Evolutionary conservation across 1,140 invertebrate species (phyloP).

Genomic region (Anastrepha ludens): DNA sequence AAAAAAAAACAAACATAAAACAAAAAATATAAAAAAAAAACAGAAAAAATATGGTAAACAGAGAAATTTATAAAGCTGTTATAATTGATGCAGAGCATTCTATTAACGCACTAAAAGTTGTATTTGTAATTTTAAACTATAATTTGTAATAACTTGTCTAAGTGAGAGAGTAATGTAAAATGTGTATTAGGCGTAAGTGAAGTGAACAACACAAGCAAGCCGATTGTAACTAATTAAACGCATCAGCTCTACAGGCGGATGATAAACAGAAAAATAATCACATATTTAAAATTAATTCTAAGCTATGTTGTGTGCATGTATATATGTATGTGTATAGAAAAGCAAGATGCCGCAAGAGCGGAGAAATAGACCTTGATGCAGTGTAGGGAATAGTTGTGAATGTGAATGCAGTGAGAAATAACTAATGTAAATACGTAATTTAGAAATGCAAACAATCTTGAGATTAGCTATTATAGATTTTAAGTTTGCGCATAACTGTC

Average conservation of each 20-base stretch:
- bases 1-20: neutral
- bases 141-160: conserved; percentile 43
- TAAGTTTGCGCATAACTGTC: neutral
- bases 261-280: neutral
- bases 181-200: conserved; percentile 30
- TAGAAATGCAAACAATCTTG: conserved; percentile 17
- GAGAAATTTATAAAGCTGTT: conserved; percentile 53
- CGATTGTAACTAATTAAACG: conserved; percentile 1
- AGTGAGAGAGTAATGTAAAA: conserved; percentile 17
- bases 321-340: neutral
- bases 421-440: neutral
- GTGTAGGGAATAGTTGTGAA: neutral
- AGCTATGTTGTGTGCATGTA: neutral
- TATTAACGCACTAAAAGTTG: conserved; percentile 53
- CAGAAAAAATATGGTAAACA: conserved; percentile 1
- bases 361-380: neutral
- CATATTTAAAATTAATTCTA: conserved; percentile 24
- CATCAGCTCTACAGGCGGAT: conserved; percentile 5
- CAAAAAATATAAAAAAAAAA: neutral
- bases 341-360: neutral
- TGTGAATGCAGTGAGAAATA: neutral
- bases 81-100: conserved; percentile 54
- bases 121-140: conserved; percentile 52
- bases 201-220: neutral
- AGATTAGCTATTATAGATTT: conserved; percentile 33